Evolutionary conservation across 2,888 invertebrate genomes (phyloP).

Genomic region (Stomorhina lunata): DNA sequence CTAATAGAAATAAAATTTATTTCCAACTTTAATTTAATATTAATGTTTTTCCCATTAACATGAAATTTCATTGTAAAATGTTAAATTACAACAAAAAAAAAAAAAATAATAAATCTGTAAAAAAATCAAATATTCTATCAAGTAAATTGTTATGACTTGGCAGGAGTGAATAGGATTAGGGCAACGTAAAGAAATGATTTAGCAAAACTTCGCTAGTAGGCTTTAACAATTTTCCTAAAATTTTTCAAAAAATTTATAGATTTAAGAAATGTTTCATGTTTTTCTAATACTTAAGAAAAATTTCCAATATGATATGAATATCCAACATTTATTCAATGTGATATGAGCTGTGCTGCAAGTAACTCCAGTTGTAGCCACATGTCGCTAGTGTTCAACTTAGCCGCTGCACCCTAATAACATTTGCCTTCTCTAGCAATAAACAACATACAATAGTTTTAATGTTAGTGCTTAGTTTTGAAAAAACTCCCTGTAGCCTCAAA

Average conservation of each 20-base stretch:
- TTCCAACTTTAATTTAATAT: conserved; percentile 7
- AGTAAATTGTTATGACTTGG: conserved; percentile 4
- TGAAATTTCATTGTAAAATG: background rate
- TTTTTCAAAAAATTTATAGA: too few species aligned
- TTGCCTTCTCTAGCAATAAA: background rate
- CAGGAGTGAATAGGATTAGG: background rate
- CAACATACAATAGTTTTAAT: background rate
- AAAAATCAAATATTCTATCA: conserved; percentile 15
- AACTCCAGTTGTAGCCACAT: too few species aligned
- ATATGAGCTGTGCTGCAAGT: too few species aligned
- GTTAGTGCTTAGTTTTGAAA: background rate
- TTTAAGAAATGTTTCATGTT: too few species aligned
- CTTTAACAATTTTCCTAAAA: too few species aligned
- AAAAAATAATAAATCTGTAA: background rate
- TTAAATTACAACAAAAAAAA: too few species aligned
- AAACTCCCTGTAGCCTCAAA: conserved; percentile 10
- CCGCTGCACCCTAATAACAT: background rate
- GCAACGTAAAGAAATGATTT: background rate
- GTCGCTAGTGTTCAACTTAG: background rate
- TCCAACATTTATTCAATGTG: too few species aligned
- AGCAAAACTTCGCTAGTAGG: too few species aligned
- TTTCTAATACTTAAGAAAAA: too few species aligned
- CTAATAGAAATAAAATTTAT: background rate
- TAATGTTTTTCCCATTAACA: conserved; percentile 20
- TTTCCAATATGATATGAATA: too few species aligned